Evolutionary conservation across 2,797 vertebrate genomes (phyloP), one percentile per base, ranked within the genome.

Genomic region (Lepus oiostolus): DNA sequence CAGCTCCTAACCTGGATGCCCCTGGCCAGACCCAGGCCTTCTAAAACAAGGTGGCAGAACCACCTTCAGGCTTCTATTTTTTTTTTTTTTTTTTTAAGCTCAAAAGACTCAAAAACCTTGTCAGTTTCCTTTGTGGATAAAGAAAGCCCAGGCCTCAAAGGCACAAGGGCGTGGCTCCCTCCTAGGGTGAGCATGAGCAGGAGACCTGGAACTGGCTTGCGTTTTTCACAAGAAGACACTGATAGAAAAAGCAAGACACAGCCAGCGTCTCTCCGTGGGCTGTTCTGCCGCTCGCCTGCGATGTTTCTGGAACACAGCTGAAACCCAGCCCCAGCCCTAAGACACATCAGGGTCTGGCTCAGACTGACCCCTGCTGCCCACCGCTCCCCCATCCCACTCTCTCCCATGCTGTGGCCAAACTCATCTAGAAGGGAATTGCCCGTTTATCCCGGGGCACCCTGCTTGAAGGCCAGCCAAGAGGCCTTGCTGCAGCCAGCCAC

Each of bases 211-310:
- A 82, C 93, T 91, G 17, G 67, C 72, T 94, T 85, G 79, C 92
- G 77, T 91, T 96, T 86, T 91, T 97, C 42, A 80, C 63, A 54
- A 35, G 76, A 60, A 89, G 70, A 24, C 52, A 68, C n/a, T n/a
- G 67, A 3, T 30, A 84, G 65, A 89, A 91, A 90, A 85, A 95
- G 68, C 97, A 95, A 97, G 95, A 93, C 4, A 9, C 38, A 81
- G 72, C 96, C 92, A 52, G 93, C 30, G 58, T 74, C 67, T 92
- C 38, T 95, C 81, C 70, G 70, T 11, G 58, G 80, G 71, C 63
- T 72, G 24, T 80, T 89, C 87, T 63, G 77, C 74, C 60, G 50
- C 14, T 7, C 71, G 60, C 38, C 52, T 17, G 70, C 26, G 54
- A 14, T 52, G 63, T 83, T 95, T 94, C 94, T 32, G 50, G 85